Conservation (phyloP, 2,888 invertebrate species). For the Resseliella maxima region DNA sequence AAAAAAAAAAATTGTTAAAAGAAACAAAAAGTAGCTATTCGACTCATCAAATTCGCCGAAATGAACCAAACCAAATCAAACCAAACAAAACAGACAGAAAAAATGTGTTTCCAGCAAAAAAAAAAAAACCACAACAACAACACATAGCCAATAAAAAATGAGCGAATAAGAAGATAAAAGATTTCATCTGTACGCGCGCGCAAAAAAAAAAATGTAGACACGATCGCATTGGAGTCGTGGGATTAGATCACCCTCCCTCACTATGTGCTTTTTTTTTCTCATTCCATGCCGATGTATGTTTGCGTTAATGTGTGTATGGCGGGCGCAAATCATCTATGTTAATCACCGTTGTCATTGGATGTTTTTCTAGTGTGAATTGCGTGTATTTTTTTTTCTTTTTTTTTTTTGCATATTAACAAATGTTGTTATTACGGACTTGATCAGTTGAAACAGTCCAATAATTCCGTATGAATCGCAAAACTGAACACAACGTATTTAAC, state of each 20-base stretch:
- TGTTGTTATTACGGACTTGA: too few species aligned
- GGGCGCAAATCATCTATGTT: not conserved
- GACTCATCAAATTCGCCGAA: not conserved
- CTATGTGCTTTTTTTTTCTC: not conserved
- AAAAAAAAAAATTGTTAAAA: not conserved
- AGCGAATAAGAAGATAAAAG: not conserved
- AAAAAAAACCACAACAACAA: not conserved
- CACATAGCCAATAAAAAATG: not conserved
- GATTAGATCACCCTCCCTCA: conserved; percentile 53
- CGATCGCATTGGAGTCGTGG: conserved; percentile 31
- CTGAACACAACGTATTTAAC: conserved; percentile 28
- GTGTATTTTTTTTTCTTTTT: not conserved
- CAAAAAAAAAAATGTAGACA: conserved; percentile 14
- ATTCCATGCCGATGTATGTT: too few species aligned
- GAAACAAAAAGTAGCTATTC: not conserved
- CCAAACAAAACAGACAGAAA: too few species aligned
- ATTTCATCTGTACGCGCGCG: not conserved
- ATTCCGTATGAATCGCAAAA: not conserved
- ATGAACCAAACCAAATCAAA: too few species aligned
- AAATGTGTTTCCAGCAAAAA: not conserved
- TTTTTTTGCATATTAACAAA: not conserved
- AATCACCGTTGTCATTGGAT: conserved; percentile 35
- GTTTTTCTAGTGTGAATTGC: not conserved
- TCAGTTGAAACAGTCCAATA: too few species aligned
- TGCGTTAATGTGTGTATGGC: not conserved